Percentiles rank a stretch among this genome's conserved stretches.
phyloP scores from a whole-genome alignment of 1,140 invertebrate genomes.

The Triops cancriformis region DNA sequence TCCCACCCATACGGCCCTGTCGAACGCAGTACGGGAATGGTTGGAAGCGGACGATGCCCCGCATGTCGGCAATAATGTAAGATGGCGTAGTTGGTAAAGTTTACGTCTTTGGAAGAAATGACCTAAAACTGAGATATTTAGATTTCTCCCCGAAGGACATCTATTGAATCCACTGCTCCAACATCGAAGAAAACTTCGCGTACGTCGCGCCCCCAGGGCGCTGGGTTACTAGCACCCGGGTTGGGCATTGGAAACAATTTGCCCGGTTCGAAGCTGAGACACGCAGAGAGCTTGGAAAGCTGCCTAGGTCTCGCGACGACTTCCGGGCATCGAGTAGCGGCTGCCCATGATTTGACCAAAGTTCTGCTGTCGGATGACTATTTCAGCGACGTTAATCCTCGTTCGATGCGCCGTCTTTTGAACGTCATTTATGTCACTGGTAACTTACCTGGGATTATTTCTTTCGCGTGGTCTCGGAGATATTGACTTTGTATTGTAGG shows the following conservation, averaged over 20 bases:
- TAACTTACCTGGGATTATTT: too few species aligned
- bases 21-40: constrained; percentile 22
- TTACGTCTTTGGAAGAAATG: not conserved
- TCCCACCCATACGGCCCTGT: constrained; percentile 21
- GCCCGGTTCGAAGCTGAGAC: constrained; percentile 33
- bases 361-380: constrained; percentile 89
- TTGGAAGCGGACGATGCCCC: constrained; percentile 24
- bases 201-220: constrained; percentile 30
- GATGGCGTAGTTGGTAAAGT: not conserved
- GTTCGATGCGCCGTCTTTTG: constrained; percentile 91
- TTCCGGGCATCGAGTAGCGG: constrained; percentile 42
- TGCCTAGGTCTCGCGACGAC: constrained; percentile 53
- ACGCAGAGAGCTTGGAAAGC: constrained; percentile 77
- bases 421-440: constrained; percentile 95
- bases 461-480: too few species aligned
- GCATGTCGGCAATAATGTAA: not conserved
- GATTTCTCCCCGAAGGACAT: constrained; percentile 26
- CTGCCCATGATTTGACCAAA: constrained; percentile 64
- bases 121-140: constrained; percentile 2
- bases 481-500: constrained; percentile 48
- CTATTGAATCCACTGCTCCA: constrained; percentile 23
- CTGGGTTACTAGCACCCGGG: constrained; percentile 20
- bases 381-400: constrained; percentile 93
- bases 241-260: constrained; percentile 17
- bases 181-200: constrained; percentile 16